A percentile compares a stretch with the other conserved stretches of the same genome.
phyloP scores from a whole-genome alignment of 1,140 invertebrate species.

The Brachionus rubens region DNA sequence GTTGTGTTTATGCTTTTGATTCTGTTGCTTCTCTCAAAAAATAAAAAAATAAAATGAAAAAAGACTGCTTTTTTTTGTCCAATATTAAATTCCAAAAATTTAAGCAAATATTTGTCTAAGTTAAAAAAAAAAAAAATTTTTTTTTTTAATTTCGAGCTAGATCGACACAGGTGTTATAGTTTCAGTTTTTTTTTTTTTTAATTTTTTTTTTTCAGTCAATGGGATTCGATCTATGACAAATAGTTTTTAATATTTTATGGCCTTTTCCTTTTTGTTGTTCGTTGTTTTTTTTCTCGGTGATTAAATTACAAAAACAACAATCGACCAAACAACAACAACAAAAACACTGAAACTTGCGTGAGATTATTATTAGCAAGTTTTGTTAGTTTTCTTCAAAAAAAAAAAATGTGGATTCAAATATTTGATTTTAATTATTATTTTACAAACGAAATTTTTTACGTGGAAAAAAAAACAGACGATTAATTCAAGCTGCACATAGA shows the following conservation, averaged over 20 bases:
- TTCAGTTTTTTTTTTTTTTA: neutral
- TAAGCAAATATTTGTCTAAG: constrained; percentile 42
- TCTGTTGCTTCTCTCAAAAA: neutral
- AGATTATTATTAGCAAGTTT: constrained; percentile 19
- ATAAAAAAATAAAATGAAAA: constrained; percentile 25
- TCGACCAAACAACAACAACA: neutral
- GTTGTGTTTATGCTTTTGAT: neutral
- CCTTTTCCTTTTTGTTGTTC: neutral
- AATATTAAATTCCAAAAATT: constrained; percentile 32
- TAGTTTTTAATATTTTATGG: constrained; percentile 17
- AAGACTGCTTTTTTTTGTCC: constrained; percentile 34
- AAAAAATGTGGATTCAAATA: constrained; percentile 6
- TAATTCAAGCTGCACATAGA: neutral
- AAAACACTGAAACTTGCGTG: constrained; percentile 8
- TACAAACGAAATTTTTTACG: neutral
- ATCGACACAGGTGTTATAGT: constrained; percentile 31
- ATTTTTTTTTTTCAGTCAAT: constrained; percentile 8
- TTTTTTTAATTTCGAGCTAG: neutral
- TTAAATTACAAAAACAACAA: constrained; percentile 37
- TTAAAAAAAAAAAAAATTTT: constrained; percentile 6
- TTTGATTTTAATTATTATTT: constrained; percentile 40
- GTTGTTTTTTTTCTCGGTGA: neutral
- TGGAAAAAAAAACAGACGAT: constrained; percentile 4
- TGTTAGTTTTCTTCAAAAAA: neutral
- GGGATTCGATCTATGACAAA: constrained; percentile 26